Conservation (phyloP, 2,113 vertebrate genomes). For the Pyxicephalus adspersus region DNA sequence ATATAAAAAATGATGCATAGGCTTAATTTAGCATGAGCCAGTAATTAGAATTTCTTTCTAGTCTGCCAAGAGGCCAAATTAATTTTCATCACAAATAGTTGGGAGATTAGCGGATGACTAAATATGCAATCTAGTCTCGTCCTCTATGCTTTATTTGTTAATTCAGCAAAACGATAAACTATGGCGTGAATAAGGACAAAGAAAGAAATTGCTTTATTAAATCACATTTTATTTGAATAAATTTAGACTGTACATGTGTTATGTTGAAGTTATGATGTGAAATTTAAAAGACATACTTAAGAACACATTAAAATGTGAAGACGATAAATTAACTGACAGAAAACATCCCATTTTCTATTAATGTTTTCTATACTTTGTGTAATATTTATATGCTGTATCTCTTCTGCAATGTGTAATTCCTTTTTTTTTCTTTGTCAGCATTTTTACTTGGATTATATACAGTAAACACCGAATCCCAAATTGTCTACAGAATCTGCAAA, state of each 20-base stretch:
- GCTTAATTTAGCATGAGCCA: constrained; percentile 51
- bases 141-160: constrained; percentile 51
- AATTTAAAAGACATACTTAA: constrained; percentile 28
- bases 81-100: constrained; percentile 58
- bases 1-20: constrained; percentile 58
- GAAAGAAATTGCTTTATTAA: constrained; percentile 45
- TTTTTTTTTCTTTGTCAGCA: too few species aligned
- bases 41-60: constrained; percentile 56
- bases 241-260: constrained; percentile 23
- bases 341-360: neutral
- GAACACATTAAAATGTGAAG: constrained; percentile 26
- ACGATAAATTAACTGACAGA: neutral
- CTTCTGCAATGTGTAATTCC: neutral
- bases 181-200: constrained; percentile 38
- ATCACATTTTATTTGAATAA: constrained; percentile 48
- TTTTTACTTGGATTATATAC: neutral
- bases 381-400: neutral
- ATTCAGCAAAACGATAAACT: constrained; percentile 56
- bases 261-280: constrained; percentile 24
- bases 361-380: neutral
- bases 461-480: neutral
- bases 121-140: constrained; percentile 55
- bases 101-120: constrained; percentile 55
- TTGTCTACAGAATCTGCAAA: too few species aligned
- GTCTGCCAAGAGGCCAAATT: constrained; percentile 57